Evolutionary conservation across 53 echinoderm and acorn worm species (phyloP), one percentile per base, ranked within the genome.

Genomic region (Glandiceps talaboti): DNA sequence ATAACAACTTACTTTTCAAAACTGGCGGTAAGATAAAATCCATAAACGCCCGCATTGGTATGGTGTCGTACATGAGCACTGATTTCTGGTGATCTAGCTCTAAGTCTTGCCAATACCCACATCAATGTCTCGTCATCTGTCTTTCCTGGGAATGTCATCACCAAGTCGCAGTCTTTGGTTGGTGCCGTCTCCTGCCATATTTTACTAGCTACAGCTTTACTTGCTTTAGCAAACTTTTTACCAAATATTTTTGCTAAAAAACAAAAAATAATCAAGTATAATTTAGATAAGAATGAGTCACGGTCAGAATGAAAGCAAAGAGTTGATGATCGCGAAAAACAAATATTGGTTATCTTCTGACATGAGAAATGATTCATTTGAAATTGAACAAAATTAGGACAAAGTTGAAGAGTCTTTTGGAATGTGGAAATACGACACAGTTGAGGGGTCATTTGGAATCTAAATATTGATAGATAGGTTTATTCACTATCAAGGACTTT

Each of bases 141-240:
- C 83, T 94, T 94, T 28, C 83, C 86, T 1, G 96, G 96, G 85
- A 96, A 96, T 1, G 90, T 93, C 77, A 96, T 85, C 28, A 96
- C 73, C 31, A 96, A 86, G 83, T 96, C 92, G 87, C 96, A 96
- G 82, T 93, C 90, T 31, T 80, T 29, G 0, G 92, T 89, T 10
- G 96, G 92, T 1, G 92, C 86, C 28, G 92, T 96, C 32, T 96
- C 85, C 82, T 92, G 83, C 90, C 96, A 96, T 81, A 96, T 85
- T 79, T 91, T 92, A 78, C 92, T 92, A 32, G 92, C 86, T 79
- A 90, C 90, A 74, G 92, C 90, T 82, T 93, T 92, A 80, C 88
- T 92, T 76, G 96, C 92, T 80, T 88, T 90, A 30, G 92, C 92
- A 87, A 96, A 90, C 80, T 87, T 90, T 82, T 96, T 90, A 25